Evolutionary conservation across 2,888 invertebrate genomes (phyloP).

Genomic region (Cosmia pyralina): DNA sequence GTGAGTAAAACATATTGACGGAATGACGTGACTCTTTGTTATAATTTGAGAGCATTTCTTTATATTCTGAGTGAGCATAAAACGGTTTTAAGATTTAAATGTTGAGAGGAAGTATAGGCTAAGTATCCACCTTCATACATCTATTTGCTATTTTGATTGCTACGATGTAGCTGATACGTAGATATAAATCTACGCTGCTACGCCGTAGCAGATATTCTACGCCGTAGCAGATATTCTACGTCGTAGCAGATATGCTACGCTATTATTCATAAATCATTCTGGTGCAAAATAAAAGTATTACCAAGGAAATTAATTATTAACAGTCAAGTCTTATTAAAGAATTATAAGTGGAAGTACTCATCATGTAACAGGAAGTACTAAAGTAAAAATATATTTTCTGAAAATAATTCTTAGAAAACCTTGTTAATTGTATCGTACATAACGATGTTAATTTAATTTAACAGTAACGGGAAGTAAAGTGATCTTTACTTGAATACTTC

Average conservation of each 20-base stretch:
- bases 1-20: conserved; percentile 66
- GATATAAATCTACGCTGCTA: not conserved
- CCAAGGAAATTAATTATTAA: not conserved
- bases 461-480: conserved; percentile 17
- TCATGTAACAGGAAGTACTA: not conserved
- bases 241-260: not conserved
- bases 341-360: not conserved
- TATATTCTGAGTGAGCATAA: not conserved
- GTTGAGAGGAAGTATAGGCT: not conserved
- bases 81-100: conserved; percentile 13
- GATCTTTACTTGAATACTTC: conserved; percentile 15
- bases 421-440: not conserved
- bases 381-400: not conserved
- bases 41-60: conserved; percentile 53
- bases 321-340: not conserved
- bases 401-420: not conserved
- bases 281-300: not conserved
- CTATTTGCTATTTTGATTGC: not conserved
- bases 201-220: conserved; percentile 4
- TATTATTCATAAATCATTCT: not conserved
- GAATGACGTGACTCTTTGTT: conserved; percentile 59
- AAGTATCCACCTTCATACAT: not conserved
- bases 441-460: conserved; percentile 4
- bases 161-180: not conserved
- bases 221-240: not conserved